These are phyloP conservation scores for Sycon ciliatum DNA, from an alignment of 37 sponge, comb jelly and placozoan species.

Conservation along the genomic window DNA sequence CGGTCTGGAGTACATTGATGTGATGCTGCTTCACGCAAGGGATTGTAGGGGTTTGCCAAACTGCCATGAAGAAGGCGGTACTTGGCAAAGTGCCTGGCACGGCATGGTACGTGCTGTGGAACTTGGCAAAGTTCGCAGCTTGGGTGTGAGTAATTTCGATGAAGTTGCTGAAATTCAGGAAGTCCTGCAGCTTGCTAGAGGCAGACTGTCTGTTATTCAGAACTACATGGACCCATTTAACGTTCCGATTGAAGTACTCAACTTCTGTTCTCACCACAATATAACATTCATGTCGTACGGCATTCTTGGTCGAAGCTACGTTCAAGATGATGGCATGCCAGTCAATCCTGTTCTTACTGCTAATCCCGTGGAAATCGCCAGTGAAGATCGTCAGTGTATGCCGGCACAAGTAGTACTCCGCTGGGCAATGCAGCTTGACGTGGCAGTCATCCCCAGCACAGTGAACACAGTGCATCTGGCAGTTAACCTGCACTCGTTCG, in stretches of 20 bases:
- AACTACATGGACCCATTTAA: not conserved
- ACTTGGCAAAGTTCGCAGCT: not conserved
- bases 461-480: not conserved
- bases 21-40: too few species aligned
- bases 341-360: too few species aligned
- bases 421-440: not conserved
- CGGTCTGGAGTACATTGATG: too few species aligned
- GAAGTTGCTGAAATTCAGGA: not conserved
- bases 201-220: not conserved
- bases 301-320: not conserved
- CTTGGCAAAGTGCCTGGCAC: not conserved
- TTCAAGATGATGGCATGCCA: too few species aligned
- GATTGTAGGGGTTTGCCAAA: too few species aligned
- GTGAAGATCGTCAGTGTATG: too few species aligned
- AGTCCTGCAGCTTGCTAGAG: not conserved
- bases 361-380: too few species aligned
- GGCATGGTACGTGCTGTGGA: not conserved
- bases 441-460: not conserved
- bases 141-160: conserved; percentile 12
- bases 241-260: not conserved
- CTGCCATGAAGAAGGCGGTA: too few species aligned
- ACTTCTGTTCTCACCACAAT: not conserved
- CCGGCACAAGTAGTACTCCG: conserved; percentile 13
- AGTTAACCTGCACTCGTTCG: not conserved
- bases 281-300: not conserved